A percentile compares a stretch with the other conserved stretches of the same genome.
Evolutionary conservation across 2,113 vertebrate species (phyloP).

Genomic region (Lates calcarifer): DNA sequence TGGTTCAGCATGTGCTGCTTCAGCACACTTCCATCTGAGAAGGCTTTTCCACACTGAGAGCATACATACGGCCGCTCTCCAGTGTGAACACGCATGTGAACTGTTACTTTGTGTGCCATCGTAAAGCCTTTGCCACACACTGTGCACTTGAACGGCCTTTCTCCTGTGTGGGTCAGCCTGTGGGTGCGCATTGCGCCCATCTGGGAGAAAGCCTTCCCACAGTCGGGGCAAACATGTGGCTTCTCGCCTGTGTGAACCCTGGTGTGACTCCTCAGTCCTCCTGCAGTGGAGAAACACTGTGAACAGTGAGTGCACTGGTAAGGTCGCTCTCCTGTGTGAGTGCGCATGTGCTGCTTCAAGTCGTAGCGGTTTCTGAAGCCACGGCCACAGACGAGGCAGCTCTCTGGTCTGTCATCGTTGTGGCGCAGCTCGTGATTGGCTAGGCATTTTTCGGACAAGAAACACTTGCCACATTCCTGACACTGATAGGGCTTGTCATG

Average conservation of each 20-base stretch:
- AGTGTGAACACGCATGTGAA: slow-evolving; percentile 82
- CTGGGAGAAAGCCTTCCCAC: slow-evolving; percentile 81
- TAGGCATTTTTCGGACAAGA: slow-evolving; percentile 77
- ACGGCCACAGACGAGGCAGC: slow-evolving; percentile 75
- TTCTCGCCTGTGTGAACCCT: slow-evolving; percentile 81
- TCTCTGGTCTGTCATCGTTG: slow-evolving; percentile 75
- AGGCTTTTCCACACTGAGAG: slow-evolving; percentile 81
- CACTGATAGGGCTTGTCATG: slow-evolving; percentile 81
- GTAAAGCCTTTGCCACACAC: slow-evolving; percentile 82
- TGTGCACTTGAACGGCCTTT: slow-evolving; percentile 77
- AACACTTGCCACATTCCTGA: slow-evolving; percentile 81
- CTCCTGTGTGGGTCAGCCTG: slow-evolving; percentile 80
- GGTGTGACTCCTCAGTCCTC: slow-evolving; percentile 79
- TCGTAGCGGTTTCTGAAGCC: slow-evolving; percentile 80
- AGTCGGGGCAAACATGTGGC: slow-evolving; percentile 79
- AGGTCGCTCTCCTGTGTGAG: slow-evolving; percentile 80
- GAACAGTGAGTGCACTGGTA: slow-evolving; percentile 82
- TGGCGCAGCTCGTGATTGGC: slow-evolving; percentile 79
- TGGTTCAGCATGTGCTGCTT: slow-evolving; percentile 84
- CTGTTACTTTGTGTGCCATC: slow-evolving; percentile 80
- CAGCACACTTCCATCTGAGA: slow-evolving; percentile 80
- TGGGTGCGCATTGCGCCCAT: slow-evolving; percentile 81
- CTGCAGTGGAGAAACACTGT: slow-evolving; percentile 79
- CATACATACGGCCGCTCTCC: slow-evolving; percentile 81
- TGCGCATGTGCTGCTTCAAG: slow-evolving; percentile 82